phyloP scores from a whole-genome alignment of 2,888 invertebrate species.

The Cantharis rustica region DNA sequence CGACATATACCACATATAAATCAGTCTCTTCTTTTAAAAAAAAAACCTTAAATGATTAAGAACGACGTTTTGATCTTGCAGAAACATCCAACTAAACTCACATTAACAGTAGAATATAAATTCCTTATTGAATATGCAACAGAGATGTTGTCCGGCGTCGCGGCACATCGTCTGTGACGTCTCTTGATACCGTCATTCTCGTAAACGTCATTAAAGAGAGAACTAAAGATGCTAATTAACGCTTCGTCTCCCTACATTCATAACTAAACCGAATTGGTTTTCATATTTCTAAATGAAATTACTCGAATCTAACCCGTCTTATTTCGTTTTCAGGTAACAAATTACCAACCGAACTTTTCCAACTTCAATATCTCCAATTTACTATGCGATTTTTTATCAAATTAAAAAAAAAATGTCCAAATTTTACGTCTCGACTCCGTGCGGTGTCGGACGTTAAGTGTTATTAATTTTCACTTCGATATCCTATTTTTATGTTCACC shows the following conservation, averaged over 20 bases:
- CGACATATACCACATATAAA: slow-evolving; percentile 8
- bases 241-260: slow-evolving; percentile 18
- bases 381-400: background rate
- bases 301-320: background rate
- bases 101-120: slow-evolving; percentile 44
- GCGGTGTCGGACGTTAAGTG: background rate
- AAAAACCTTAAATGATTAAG: background rate
- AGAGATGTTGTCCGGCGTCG: slow-evolving; percentile 40
- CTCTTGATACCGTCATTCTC: slow-evolving; percentile 27
- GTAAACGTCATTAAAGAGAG: slow-evolving; percentile 30
- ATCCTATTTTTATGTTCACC: background rate
- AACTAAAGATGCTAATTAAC: slow-evolving; percentile 28
- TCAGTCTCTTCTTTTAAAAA: background rate
- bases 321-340: background rate
- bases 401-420: background rate
- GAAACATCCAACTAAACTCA: background rate
- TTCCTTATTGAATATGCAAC: slow-evolving; percentile 48
- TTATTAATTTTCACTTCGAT: background rate
- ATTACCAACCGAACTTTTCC: background rate
- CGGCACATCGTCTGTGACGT: slow-evolving; percentile 30
- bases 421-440: background rate
- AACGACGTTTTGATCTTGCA: background rate
- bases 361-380: background rate
- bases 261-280: slow-evolving; percentile 16
- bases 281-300: background rate